These are phyloP conservation scores for Epizoanthus rinbou DNA, from an alignment of 92 coral and sea anemone species.

Conservation along the genomic window DNA sequence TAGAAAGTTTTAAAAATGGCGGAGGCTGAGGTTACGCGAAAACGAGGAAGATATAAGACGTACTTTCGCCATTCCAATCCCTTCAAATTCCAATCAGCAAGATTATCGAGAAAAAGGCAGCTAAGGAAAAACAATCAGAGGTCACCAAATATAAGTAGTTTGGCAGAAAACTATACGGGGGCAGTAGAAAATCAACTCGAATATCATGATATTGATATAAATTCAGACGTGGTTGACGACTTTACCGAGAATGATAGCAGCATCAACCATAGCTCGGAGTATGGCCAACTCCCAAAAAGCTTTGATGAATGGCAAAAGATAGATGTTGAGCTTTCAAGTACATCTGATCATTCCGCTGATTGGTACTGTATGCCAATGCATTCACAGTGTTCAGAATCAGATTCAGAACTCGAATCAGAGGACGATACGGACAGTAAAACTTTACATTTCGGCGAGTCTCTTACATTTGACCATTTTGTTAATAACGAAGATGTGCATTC, in stretches of 20 bases:
- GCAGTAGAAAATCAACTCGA: constrained; percentile 26
- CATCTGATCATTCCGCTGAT: background rate
- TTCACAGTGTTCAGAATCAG: background rate
- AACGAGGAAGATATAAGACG: constrained; percentile 38
- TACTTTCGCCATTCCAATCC: constrained; percentile 48
- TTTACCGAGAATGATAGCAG: constrained; percentile 21
- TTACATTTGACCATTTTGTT: background rate
- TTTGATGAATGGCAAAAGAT: constrained; percentile 37
- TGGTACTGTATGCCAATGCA: background rate
- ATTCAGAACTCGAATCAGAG: background rate
- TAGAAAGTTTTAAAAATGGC: no score
- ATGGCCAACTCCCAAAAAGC: constrained; percentile 30
- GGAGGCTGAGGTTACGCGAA: constrained; percentile 26
- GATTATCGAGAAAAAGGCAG: constrained; percentile 33
- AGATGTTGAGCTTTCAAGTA: constrained; percentile 3
- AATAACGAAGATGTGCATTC: background rate
- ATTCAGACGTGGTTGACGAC: constrained; percentile 16
- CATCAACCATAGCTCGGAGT: constrained; percentile 31
- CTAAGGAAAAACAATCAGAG: constrained; percentile 17
- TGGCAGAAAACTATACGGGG: constrained; percentile 22
- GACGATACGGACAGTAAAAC: background rate
- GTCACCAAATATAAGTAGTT: constrained; percentile 12
- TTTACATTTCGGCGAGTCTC: background rate
- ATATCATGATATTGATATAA: constrained; percentile 27
- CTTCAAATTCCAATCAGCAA: constrained; percentile 53